Base-by-base conservation (phyloP, 37 sponge, comb jelly and placozoan species). In the Halisarca cf. caerulea region DNA sequence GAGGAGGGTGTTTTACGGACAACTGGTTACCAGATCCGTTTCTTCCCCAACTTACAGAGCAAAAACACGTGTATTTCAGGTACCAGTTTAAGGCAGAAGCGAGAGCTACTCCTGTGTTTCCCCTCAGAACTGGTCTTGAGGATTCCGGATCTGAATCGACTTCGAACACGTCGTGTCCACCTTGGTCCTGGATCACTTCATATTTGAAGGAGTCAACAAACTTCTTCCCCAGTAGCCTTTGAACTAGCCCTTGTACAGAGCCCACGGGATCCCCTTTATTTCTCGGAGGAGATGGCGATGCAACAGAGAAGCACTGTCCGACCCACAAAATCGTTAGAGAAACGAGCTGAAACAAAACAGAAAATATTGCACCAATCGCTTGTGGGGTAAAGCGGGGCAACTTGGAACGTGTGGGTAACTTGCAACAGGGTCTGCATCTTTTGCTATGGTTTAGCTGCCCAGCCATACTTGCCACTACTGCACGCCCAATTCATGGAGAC, bases 81-180 rank as follows among this genome's bases (percentile, higher is more conserved):
- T 88, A 88, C 78, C 79, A 83, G 43, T 88, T 43, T 21, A 88
- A 27, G 57, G 82, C 88, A 8, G 78, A 71, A 2, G 88, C 88
- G 2, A 83, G 53, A 2, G 88, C 75, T n/a, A 88, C 88, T 8
- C 88, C 88, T 34, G 20, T 88, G 33, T 72, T 88, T 27, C 88
- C 88, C 0, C 87, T 39, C 15, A 86, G 53, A 3, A 64, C 64
- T 0, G 78, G 78, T 41, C 18, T 59, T 23, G 2, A 53, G 4
- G 61, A 34, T 0, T 39, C 80, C 14, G 17, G 4, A 17, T 59
- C 27, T 36, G 41, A 15, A 62, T 85, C 86, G 11, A 85, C 80
- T 25, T 85, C 86, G 36, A 85, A 85, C 42, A 85, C 86, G 27
- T 85, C 86, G 9, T 35, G 58, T 0, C 86, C 86, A 38, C 25